A percentile compares a stretch with the other conserved stretches of the same genome.
These are phyloP conservation scores for Heliconius hewitsoni DNA, from an alignment of 1,140 invertebrate genomes.

Conservation along the genomic window DNA sequence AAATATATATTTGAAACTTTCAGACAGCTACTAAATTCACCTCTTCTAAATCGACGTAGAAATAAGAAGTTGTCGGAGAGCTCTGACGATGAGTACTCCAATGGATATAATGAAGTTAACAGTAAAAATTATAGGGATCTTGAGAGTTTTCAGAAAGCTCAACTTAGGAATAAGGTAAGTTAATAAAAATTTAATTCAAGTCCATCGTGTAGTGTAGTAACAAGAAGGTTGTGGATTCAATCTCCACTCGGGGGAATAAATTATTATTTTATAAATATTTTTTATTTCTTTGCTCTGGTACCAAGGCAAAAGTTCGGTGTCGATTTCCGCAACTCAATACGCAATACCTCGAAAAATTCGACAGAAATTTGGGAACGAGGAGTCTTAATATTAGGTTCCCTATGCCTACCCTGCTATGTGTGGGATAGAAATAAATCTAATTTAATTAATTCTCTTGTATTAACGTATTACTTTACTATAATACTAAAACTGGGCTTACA, in stretches of 20 bases:
- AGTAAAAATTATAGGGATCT: constrained; percentile 91
- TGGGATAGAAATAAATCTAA: background rate
- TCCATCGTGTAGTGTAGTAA: no score
- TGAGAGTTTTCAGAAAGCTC: constrained; percentile 97
- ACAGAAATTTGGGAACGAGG: no score
- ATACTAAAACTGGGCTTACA: constrained; percentile 22
- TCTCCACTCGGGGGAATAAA: no score
- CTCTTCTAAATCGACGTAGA: constrained; percentile 87
- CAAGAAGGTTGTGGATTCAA: no score
- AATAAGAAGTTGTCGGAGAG: constrained; percentile 90
- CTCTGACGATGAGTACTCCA: constrained; percentile 91
- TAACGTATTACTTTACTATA: background rate
- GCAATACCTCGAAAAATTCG: no score
- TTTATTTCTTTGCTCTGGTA: no score
- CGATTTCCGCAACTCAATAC: no score
- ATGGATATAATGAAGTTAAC: constrained; percentile 85
- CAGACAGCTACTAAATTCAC: constrained; percentile 90
- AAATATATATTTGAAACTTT: constrained; percentile 18
- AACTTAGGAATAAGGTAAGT: constrained; percentile 94
- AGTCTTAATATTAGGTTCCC: no score
- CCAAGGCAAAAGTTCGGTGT: no score
- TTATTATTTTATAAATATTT: no score
- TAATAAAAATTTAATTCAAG: background rate
- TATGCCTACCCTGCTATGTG: no score
- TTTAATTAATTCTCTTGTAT: background rate